Conservation (phyloP, 2,797 vertebrate species). For the Chelonia mydas region DNA sequence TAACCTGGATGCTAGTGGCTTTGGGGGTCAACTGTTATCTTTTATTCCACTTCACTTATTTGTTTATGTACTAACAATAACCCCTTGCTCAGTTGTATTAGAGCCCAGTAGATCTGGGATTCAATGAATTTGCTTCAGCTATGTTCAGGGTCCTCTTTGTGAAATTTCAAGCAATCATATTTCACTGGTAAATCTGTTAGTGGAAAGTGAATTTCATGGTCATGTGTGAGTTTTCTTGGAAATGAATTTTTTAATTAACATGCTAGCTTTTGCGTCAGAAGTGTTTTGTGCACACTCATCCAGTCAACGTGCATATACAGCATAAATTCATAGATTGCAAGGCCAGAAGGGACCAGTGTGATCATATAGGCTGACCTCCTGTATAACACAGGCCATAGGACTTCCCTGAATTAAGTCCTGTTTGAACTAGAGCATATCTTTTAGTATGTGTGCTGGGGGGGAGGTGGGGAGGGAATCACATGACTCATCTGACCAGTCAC, state of each 20-base stretch:
- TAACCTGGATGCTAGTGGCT: neutral
- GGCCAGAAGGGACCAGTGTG: neutral
- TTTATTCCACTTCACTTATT: conserved; percentile 41
- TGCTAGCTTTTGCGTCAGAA: neutral
- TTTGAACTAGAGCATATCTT: neutral
- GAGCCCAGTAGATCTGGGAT: neutral
- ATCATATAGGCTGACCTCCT: neutral
- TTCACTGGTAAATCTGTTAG: neutral
- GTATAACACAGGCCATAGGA: neutral
- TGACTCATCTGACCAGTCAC: neutral
- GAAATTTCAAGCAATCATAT: neutral
- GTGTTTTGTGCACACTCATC: neutral
- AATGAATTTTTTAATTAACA: neutral
- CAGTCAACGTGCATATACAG: neutral
- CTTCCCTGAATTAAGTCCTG: neutral
- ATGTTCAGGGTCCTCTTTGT: neutral
- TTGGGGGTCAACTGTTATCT: conserved; percentile 6
- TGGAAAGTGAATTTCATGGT: neutral
- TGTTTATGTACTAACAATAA: neutral
- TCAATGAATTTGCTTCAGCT: conserved; percentile 28
- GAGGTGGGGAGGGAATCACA: neutral
- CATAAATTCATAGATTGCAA: neutral
- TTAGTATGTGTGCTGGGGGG: neutral
- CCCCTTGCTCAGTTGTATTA: neutral
- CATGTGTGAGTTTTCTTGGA: neutral